Evolutionary conservation across 2,113 vertebrate genomes (phyloP), one percentile per base, ranked within the genome.

Genomic region (Grantiella picta): DNA sequence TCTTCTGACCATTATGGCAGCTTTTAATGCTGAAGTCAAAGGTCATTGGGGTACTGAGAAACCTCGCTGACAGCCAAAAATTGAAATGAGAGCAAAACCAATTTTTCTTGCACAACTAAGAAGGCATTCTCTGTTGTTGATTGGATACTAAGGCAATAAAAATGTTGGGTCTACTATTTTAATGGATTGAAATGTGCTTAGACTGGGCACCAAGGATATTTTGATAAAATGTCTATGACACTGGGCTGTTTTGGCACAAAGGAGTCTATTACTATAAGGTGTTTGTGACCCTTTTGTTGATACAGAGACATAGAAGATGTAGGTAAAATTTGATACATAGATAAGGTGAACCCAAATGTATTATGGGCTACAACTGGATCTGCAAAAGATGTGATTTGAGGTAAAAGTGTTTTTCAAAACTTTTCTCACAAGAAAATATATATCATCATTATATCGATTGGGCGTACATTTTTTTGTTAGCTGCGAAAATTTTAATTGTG

Each of bases 1-100:
- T 80, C 22, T 82, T 11, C 38, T 69, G 54, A 68, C 31, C 17
- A 65, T 22, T 24, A 23, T 57, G 42, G 33, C 40, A 38, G 28
- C 13, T 4, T 3, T 52, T 83, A n/a, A 15, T 86, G 12, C 9
- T 85, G 53, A 85, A 47, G 16, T 79, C 25, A 64, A 52, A 71
- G 69, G 3, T 6, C 1, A 10, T 0, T 40, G 27, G 15, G 12
- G 3, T 83, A 35, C 7, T 33, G 10, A 76, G 31, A 80, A 17
- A 49, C 19, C 9, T 64, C 0, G 0, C 15, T 69, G 31, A 15
- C 5, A 25, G 22, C 40, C 12, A 82, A 72, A 87, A 75, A 53
- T 6, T 23, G 28, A 72, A 90, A 22, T 31, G 29, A 71, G 10
- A 66, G 4, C 9, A 87, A 10, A 25, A 91, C 71, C 35, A 69